Conservation (phyloP, 2,888 invertebrate species). For the Lycocerus yunnanus region DNA sequence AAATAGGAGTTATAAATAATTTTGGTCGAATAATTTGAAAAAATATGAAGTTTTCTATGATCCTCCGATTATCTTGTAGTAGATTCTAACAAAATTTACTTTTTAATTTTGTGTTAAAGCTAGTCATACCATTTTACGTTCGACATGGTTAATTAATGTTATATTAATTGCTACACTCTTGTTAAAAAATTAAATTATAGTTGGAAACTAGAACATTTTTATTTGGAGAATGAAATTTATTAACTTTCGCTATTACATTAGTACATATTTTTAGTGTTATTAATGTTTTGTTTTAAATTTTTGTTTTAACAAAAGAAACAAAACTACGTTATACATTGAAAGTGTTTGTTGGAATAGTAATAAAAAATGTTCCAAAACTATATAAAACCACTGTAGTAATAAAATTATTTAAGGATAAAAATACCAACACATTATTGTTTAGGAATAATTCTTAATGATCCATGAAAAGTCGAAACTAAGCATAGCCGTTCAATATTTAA, state of each 20-base stretch:
- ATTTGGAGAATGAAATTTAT: not conserved
- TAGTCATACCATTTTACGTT: not conserved
- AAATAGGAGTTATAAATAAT: no score
- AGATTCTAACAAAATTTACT: not conserved
- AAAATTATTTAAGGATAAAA: no score
- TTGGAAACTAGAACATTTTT: not conserved
- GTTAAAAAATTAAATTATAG: not conserved
- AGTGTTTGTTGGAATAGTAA: no score
- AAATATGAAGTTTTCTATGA: not conserved
- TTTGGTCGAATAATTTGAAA: not conserved
- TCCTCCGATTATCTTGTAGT: not conserved
- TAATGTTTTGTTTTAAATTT: not conserved
- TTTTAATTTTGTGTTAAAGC: not conserved
- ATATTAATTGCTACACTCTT: not conserved
- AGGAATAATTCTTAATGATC: no score
- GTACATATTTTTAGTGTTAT: not conserved
- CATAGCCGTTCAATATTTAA: no score
- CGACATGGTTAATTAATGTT: not conserved
- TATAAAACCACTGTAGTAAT: no score
- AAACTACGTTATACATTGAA: no score
- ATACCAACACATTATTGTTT: no score
- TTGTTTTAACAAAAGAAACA: not conserved
- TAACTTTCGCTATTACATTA: not conserved
- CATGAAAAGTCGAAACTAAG: no score
- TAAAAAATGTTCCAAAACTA: no score